Conservation (phyloP, 1,140 invertebrate species). For the Idris sp. region DNA sequence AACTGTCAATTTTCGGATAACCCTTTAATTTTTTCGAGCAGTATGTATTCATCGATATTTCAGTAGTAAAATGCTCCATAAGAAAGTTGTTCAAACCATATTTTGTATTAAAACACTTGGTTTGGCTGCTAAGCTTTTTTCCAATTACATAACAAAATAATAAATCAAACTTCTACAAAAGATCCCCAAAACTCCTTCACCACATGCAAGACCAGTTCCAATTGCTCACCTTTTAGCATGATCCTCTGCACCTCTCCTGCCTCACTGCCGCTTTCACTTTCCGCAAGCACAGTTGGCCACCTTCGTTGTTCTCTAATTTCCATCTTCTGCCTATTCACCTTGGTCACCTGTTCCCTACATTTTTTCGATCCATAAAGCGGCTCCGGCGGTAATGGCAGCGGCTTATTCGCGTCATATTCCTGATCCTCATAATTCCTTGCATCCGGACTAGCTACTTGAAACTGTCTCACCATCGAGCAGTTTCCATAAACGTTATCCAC, state of each 20-base stretch:
- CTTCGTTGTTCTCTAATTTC: constrained; percentile 45
- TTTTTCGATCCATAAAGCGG: constrained; percentile 40
- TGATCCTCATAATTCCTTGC: constrained; percentile 30
- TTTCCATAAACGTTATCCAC: constrained; percentile 57
- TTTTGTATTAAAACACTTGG: no score
- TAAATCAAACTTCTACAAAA: no score
- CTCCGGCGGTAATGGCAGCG: constrained; percentile 69
- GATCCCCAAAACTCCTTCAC: no score
- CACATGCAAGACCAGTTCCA: no score
- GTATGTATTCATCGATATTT: no score
- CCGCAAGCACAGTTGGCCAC: constrained; percentile 55
- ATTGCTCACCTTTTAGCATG: constrained; percentile 74
- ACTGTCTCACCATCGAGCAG: constrained; percentile 17
- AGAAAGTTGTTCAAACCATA: no score
- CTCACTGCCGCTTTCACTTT: constrained; percentile 82
- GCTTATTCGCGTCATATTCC: constrained; percentile 72
- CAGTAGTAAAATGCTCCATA: no score
- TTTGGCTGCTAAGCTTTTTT: no score
- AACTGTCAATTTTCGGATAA: no score
- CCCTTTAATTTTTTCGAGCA: no score
- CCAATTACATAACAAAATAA: no score
- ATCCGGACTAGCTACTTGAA: constrained; percentile 12
- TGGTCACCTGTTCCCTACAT: constrained; percentile 39
- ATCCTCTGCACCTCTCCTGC: constrained; percentile 82
- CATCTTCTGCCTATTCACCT: constrained; percentile 37